Percentiles rank a stretch among this genome's conserved stretches.
Evolutionary conservation across 2,797 vertebrate genomes (phyloP).

Genomic region (Fundulus diaphanus): DNA sequence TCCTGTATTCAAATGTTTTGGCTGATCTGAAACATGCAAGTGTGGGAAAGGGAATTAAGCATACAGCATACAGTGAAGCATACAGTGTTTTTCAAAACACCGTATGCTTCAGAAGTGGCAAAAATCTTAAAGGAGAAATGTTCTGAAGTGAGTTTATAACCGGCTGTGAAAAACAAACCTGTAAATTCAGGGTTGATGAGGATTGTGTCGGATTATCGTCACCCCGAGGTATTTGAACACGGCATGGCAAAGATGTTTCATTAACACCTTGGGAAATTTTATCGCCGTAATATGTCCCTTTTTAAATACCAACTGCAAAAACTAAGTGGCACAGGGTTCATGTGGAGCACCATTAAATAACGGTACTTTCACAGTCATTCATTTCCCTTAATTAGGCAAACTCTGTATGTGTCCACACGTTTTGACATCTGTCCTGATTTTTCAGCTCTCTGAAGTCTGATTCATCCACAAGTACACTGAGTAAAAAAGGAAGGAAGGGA

Average conservation of each 20-base stretch:
- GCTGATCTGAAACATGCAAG: background rate
- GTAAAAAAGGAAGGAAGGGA: slow-evolving; percentile 33
- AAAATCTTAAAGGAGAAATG: background rate
- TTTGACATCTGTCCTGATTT: slow-evolving; percentile 75
- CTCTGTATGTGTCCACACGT: slow-evolving; percentile 59
- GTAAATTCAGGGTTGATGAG: background rate
- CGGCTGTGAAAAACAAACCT: background rate
- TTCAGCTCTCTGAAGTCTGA: slow-evolving; percentile 72
- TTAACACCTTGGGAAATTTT: background rate
- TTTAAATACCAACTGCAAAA: background rate
- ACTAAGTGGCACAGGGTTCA: background rate
- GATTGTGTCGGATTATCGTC: background rate
- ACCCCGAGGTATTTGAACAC: background rate
- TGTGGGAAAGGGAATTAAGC: background rate
- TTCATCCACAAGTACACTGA: slow-evolving; percentile 69
- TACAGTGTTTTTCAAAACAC: background rate
- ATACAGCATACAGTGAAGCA: too few relatives aligned
- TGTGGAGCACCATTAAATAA: slow-evolving; percentile 13
- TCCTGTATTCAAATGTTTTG: background rate
- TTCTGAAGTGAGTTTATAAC: background rate
- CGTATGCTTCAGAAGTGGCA: background rate
- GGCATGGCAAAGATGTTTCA: background rate
- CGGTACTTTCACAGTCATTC: slow-evolving; percentile 27
- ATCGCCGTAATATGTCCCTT: background rate
- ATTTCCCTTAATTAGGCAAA: slow-evolving; percentile 65